Base-by-base conservation (phyloP, 2,113 vertebrate genomes). In the Eulacestoma nigropectus region DNA sequence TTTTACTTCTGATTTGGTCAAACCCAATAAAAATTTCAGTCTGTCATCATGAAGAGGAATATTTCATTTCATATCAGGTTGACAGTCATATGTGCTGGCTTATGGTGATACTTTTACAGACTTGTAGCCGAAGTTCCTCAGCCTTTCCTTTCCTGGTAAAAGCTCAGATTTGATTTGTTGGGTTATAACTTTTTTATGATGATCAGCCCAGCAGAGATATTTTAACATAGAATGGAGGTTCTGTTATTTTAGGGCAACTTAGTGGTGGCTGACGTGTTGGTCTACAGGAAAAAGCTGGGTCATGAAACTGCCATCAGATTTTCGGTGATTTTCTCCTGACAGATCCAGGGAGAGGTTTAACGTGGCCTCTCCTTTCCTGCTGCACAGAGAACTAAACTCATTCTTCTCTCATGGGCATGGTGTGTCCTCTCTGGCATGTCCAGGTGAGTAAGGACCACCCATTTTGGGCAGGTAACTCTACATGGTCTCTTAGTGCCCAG, bases 121-220 rank as follows among this genome's bases (percentile, higher is more conserved):
- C 80, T 93, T n/a, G 42, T 14, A 95, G 75, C 29, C 0, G 1
- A 35, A 78, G 70, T 91, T 82, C 39, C 50, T 79, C 87, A 88
- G 33, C 29, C 13, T 90, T 80, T 29, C 23, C 23, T 76, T 55
- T 22, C 57, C 79, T 85, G 62, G 42, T 49, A 70, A 70, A 59
- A 8, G 26, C 59, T 74, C 5, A 76, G 52, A 11, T 60, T 57
- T 73, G 75, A 83, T n/a, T n/a, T 79, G 39, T 13, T 74, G 67
- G 59, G 56, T 75, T 88, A 29, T 84, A 90, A 94, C 50, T 67
- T 85, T 85, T 80, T 86, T 84, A 85, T 50, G 75, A 67, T 52
- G 33, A 76, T 68, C 63, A 62, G 47, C 42, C 59, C 82, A 77
- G 47, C 33, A 64, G 83, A 42, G 47, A 65, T 39, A 37, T 59